These are phyloP conservation scores for Epinephelus moara DNA, from an alignment of 2,113 vertebrate genomes.

Conservation along the genomic window DNA sequence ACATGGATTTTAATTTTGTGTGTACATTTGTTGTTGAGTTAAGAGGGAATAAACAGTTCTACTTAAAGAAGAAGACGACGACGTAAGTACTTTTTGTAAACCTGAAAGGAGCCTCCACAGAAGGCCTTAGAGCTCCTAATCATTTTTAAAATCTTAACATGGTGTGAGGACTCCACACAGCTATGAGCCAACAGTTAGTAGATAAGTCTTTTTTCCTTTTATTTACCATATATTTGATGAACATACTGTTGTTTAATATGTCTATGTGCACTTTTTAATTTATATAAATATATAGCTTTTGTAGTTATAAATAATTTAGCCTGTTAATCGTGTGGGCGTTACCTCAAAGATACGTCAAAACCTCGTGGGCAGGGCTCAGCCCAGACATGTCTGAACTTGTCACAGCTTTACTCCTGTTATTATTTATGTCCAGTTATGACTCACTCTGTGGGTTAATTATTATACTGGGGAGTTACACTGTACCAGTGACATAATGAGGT, in stretches of 20 bases:
- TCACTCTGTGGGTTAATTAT: not conserved
- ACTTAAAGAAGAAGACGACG: too few species aligned
- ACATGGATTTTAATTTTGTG: too few species aligned
- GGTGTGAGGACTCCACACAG: too few species aligned
- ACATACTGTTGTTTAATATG: not conserved
- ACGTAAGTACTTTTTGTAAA: too few species aligned
- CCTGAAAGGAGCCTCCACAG: too few species aligned
- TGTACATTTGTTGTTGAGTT: too few species aligned
- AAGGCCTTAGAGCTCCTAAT: too few species aligned
- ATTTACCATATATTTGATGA: too few species aligned
- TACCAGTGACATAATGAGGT: not conserved
- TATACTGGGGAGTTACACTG: not conserved
- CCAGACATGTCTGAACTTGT: conserved; percentile 24
- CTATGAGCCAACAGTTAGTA: not conserved
- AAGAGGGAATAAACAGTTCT: too few species aligned
- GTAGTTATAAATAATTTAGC: not conserved
- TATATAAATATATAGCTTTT: not conserved
- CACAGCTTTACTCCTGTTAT: not conserved
- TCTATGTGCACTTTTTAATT: too few species aligned
- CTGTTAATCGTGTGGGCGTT: not conserved
- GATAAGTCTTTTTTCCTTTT: too few species aligned
- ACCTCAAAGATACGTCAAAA: not conserved
- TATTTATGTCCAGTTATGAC: not conserved
- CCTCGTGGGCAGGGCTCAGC: not conserved
- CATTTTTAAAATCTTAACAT: too few species aligned